Evolutionary conservation across 2,113 vertebrate genomes (phyloP).

Genomic region (Equus quagga): DNA sequence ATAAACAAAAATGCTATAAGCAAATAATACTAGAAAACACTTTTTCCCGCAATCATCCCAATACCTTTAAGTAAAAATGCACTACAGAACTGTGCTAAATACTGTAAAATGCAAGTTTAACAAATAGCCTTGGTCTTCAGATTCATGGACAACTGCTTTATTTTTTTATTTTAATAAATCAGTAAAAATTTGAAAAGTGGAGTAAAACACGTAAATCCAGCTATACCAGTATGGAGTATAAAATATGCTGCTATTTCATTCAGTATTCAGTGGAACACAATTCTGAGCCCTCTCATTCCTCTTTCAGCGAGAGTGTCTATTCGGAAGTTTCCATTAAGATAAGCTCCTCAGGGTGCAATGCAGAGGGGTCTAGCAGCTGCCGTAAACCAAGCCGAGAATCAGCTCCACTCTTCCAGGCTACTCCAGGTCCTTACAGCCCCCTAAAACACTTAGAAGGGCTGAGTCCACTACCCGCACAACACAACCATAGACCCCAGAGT

Average conservation of each 20-base stretch:
- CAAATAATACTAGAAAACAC: neutral
- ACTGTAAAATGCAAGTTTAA: neutral
- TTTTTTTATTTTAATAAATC: neutral
- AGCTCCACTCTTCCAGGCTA: neutral
- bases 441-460: neutral
- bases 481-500: neutral
- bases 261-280: neutral
- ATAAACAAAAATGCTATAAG: neutral
- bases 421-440: accelerated
- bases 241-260: neutral
- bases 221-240: neutral
- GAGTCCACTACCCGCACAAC: neutral
- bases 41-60: neutral
- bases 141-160: neutral
- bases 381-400: neutral
- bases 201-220: neutral
- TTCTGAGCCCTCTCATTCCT: neutral
- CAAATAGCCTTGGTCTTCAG: neutral
- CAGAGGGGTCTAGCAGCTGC: neutral
- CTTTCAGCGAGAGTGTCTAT: neutral
- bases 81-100: neutral
- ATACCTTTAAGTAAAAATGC: neutral
- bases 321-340: neutral
- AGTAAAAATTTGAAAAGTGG: neutral
- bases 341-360: neutral